Evolutionary conservation across 92 coral and sea anemone species (phyloP), one percentile per base, ranked within the genome.

Genomic region (Heliopora coerulea): DNA sequence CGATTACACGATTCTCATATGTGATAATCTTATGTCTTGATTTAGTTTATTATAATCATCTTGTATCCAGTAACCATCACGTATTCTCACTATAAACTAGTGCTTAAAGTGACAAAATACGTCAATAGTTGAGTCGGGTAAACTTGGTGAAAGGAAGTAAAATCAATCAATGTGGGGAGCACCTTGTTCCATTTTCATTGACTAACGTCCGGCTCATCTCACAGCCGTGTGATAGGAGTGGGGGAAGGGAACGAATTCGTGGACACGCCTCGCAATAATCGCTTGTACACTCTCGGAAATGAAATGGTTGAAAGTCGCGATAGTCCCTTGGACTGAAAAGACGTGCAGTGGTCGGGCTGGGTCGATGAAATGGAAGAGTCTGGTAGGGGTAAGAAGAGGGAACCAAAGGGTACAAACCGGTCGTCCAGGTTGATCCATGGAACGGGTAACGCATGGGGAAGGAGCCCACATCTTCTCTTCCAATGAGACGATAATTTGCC

Each of bases 311-410:
- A 15, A 63, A 23, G 18, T 28, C 29, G 14, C 28, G 49, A 17
- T 19, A 24, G 26, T 40, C 54, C 15, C 48, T 41, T 61, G 0
- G 21, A 8, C 24, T 15, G 12, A 46, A 46, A n/a, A 15, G 52
- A 15, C 15, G 48, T 3, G 67, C 27, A 30, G 39, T 35, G 30
- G 67, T 20, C 8, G 67, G 70, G 24, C 30, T 63, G 24, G 15
- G n/a, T 63, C 30, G 70, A 63, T 44, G 70, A 19, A 37, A 63
- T 6, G 70, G 70, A 32, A 63, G 52, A 32, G 70, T 15, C 29
- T 49, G 50, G 70, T 34, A 63, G 4, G 70, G 24, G 52, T 34
- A 63, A 15, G 70, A 34, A 27, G 70, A 14, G 2, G 52, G 25
- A 2, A 34, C 30, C 0, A 63, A n/a, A 1, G 70, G 70, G 39